Evolutionary conservation across 2,888 invertebrate genomes (phyloP).

Genomic region (Pegoplata infirma): DNA sequence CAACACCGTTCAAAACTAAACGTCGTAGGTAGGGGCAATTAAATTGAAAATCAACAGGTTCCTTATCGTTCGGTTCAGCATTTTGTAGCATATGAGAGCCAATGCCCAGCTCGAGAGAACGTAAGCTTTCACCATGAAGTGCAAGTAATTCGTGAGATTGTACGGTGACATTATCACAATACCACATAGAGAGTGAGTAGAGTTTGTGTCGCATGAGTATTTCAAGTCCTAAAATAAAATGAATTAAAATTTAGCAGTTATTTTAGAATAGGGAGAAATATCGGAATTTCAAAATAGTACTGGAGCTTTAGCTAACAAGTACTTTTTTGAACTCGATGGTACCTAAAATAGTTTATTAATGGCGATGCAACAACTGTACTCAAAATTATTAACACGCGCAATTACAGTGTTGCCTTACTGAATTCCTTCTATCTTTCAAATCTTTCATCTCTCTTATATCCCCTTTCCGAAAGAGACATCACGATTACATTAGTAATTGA

Average conservation of each 20-base stretch:
- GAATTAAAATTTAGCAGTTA: neutral
- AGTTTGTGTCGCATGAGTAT: slow-evolving; percentile 86
- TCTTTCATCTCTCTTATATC: too few species aligned
- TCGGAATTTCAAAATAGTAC: too few species aligned
- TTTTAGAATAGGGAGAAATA: too few species aligned
- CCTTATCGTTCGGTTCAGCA: slow-evolving; percentile 78
- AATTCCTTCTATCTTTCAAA: too few species aligned
- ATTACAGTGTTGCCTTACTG: too few species aligned
- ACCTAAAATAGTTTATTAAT: too few species aligned
- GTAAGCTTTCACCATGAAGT: slow-evolving; percentile 83
- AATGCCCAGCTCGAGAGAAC: slow-evolving; percentile 85
- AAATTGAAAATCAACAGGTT: slow-evolving; percentile 82
- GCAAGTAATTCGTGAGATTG: slow-evolving; percentile 84
- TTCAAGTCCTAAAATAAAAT: slow-evolving; percentile 78
- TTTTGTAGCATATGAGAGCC: slow-evolving; percentile 81
- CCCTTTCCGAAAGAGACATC: too few species aligned
- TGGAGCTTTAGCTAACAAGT: too few species aligned
- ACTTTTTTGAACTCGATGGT: too few species aligned
- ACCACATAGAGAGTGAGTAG: slow-evolving; percentile 85
- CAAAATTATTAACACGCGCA: too few species aligned
- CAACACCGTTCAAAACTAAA: slow-evolving; percentile 76
- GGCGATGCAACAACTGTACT: too few species aligned
- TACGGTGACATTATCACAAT: slow-evolving; percentile 84
- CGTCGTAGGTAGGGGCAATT: slow-evolving; percentile 77
- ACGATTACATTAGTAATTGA: too few species aligned